A percentile compares a stretch with the other conserved stretches of the same genome.
Conservation (phyloP, 2,113 vertebrate species). For the Anolis carolinensis region DNA sequence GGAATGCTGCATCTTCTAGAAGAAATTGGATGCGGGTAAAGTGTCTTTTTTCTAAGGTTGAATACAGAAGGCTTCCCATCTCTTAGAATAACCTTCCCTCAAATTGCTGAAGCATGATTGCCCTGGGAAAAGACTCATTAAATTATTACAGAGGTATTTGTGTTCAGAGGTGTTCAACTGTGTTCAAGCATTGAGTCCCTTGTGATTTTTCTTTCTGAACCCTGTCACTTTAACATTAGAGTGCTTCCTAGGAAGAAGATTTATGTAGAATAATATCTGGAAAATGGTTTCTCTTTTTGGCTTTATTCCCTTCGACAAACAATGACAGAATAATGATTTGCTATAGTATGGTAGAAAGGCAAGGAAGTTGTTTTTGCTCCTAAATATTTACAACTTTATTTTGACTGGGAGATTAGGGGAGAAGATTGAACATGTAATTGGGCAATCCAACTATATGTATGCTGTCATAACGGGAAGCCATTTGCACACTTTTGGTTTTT, state of each 20-base stretch:
- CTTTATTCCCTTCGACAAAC: neutral
- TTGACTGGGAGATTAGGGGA: neutral
- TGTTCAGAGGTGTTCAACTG: conserved; percentile 10
- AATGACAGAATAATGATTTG: neutral
- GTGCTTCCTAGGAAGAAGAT: conserved; percentile 2
- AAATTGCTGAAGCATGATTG: conserved; percentile 11
- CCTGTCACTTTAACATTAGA: conserved; percentile 6
- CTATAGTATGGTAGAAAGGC: neutral
- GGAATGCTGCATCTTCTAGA: neutral
- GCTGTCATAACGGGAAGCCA: neutral
- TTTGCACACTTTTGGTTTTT: neutral
- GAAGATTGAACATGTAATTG: accelerated
- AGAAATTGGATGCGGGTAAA: neutral
- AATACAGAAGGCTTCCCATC: neutral
- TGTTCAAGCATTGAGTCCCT: conserved; percentile 10
- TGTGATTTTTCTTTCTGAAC: neutral
- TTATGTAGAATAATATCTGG: neutral
- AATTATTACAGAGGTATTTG: conserved; percentile 9
- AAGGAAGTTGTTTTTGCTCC: neutral
- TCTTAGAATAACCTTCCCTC: neutral
- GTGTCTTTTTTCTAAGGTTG: neutral
- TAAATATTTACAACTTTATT: neutral
- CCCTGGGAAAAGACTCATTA: conserved; percentile 11
- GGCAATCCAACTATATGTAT: neutral
- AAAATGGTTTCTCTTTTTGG: neutral